Conservation (phyloP, 2,888 invertebrate species). For the Ornithoptera priamus region DNA sequence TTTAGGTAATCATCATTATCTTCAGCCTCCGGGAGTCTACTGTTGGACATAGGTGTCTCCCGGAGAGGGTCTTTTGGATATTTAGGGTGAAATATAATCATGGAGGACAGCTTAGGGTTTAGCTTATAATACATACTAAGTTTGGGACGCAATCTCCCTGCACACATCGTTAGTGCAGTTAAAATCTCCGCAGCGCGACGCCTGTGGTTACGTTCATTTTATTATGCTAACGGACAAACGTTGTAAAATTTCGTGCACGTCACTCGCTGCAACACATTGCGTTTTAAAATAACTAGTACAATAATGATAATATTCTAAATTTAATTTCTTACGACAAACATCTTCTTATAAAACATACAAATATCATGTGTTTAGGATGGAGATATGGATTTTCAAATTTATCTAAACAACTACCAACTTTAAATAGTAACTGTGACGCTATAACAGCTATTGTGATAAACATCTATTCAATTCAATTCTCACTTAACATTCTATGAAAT, state of each 20-base stretch:
- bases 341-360: background rate
- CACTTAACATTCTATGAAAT: no score
- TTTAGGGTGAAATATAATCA: background rate
- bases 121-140: conserved; percentile 34
- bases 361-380: no score
- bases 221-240: conserved; percentile 72
- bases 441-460: no score
- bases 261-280: conserved; percentile 43
- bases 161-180: conserved; percentile 49
- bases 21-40: no score
- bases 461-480: no score
- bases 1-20: no score
- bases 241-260: conserved; percentile 73
- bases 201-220: conserved; percentile 57
- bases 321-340: background rate
- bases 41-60: no score
- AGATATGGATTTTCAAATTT: no score
- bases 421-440: no score
- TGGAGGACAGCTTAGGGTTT: background rate
- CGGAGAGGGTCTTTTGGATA: no score
- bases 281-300: conserved; percentile 21
- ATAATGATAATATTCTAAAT: conserved; percentile 4
- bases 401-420: no score
- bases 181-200: conserved; percentile 61
- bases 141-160: conserved; percentile 46